Percentiles rank a stretch among this genome's conserved stretches.
Conservation (phyloP, 23 tunicate genomes). For the Ascidia mentula region DNA sequence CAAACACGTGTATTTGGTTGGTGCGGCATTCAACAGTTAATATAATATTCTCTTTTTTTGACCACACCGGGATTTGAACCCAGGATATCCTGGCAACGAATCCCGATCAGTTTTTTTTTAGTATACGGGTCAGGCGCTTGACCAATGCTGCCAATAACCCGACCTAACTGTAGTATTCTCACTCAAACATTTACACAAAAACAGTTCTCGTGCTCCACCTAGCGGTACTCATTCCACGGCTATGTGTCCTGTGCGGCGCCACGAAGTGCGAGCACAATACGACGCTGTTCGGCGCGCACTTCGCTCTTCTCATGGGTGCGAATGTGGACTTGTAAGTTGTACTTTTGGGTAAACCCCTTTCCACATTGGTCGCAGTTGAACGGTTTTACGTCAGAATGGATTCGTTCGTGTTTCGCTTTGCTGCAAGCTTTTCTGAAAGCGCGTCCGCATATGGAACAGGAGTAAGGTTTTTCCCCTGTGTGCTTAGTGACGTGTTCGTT, state of each 20-base stretch:
- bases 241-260: neutral
- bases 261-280: neutral
- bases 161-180: too few species aligned
- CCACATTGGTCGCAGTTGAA: conserved; percentile 5
- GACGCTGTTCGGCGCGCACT: neutral
- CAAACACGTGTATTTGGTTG: too few species aligned
- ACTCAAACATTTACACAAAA: neutral
- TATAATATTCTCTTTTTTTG: too few species aligned
- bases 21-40: too few species aligned
- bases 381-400: neutral
- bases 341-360: conserved; percentile 14
- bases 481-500: conserved; percentile 2
- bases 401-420: neutral
- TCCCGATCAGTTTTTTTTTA: too few species aligned
- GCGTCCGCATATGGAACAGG: conserved; percentile 13
- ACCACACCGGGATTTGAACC: too few species aligned
- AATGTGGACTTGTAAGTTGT: conserved; percentile 17
- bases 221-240: neutral
- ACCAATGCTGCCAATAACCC: too few species aligned
- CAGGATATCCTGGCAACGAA: too few species aligned
- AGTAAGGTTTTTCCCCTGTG: conserved; percentile 26
- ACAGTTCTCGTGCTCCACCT: neutral
- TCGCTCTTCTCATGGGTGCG: conserved; percentile 18
- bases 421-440: neutral
- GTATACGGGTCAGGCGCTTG: too few species aligned